Percentiles rank a stretch among this genome's conserved stretches.
Conservation (phyloP, 2,797 vertebrate species). For the Thalassophryne amazonica region DNA sequence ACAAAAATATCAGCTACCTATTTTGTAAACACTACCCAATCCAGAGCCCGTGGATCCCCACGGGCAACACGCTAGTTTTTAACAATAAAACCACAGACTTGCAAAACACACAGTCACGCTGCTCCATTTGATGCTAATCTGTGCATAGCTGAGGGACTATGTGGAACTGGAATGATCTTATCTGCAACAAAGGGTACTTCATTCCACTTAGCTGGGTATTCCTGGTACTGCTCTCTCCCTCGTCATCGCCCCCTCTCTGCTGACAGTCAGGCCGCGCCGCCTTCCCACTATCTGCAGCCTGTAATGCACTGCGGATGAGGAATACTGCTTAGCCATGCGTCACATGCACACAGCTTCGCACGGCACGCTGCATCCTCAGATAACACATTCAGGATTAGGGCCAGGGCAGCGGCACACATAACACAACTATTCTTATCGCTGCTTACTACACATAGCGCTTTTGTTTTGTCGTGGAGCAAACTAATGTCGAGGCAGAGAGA, state of each 20-base stretch:
- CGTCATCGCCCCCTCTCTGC: slow-evolving; percentile 27
- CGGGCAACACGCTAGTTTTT: no score
- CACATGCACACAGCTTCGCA: slow-evolving; percentile 71
- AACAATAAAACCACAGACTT: no score
- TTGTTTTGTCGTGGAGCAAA: slow-evolving; percentile 37
- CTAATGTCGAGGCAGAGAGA: slow-evolving; percentile 17
- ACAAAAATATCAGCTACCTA: no score
- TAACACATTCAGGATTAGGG: slow-evolving; percentile 74
- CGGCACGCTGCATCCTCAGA: slow-evolving; percentile 69
- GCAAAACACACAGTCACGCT: no score
- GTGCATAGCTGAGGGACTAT: no score
- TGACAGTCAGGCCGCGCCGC: slow-evolving; percentile 49
- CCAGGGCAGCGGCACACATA: slow-evolving; percentile 73
- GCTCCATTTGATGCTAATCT: no score
- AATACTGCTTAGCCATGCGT: slow-evolving; percentile 70
- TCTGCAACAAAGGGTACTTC: slow-evolving; percentile 68
- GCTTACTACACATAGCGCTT: slow-evolving; percentile 46
- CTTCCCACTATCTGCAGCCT: slow-evolving; percentile 67
- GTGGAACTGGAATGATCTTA: slow-evolving; percentile 68
- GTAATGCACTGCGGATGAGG: slow-evolving; percentile 66
- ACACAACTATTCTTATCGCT: slow-evolving; percentile 74
- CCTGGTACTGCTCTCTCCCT: slow-evolving; percentile 38
- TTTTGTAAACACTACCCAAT: no score
- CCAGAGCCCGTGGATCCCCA: no score
- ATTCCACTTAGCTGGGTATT: slow-evolving; percentile 65